phyloP scores from a whole-genome alignment of 2,888 invertebrate species.

The Eristalis arbustorum region DNA sequence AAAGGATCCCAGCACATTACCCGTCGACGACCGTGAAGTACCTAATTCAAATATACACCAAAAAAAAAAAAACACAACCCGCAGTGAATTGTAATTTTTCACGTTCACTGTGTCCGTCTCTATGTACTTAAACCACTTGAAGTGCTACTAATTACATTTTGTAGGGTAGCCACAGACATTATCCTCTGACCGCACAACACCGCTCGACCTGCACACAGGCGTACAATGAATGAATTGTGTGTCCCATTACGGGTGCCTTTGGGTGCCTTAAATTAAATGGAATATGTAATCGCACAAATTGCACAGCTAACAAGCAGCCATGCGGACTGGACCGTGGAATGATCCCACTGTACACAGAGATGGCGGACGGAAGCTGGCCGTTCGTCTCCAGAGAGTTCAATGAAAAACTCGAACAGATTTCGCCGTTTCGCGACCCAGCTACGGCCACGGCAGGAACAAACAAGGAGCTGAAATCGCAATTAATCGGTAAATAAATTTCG shows the following conservation, averaged over 20 bases:
- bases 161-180: conserved; percentile 54
- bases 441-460: conserved; percentile 4
- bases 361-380: conserved; percentile 17
- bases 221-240: conserved; percentile 44
- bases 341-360: conserved; percentile 8
- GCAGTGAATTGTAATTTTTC: conserved; percentile 32
- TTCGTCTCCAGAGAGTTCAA: conserved; percentile 43
- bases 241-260: conserved; percentile 58
- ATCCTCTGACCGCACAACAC: conserved; percentile 20
- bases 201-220: conserved; percentile 9
- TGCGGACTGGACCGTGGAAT: conserved; percentile 43
- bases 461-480: conserved; percentile 61
- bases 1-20: not conserved
- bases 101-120: conserved; percentile 7
- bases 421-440: not conserved
- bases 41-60: not conserved
- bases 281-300: conserved; percentile 62
- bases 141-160: conserved; percentile 61
- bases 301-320: conserved; percentile 43
- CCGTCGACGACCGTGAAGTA: not conserved
- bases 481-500: conserved; percentile 67
- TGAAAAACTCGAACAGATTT: conserved; percentile 52
- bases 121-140: conserved; percentile 29
- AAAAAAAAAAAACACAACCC: not conserved
- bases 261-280: conserved; percentile 68